Evolutionary conservation across 2,113 vertebrate species (phyloP).

Genomic region (Regulus satrapa): DNA sequence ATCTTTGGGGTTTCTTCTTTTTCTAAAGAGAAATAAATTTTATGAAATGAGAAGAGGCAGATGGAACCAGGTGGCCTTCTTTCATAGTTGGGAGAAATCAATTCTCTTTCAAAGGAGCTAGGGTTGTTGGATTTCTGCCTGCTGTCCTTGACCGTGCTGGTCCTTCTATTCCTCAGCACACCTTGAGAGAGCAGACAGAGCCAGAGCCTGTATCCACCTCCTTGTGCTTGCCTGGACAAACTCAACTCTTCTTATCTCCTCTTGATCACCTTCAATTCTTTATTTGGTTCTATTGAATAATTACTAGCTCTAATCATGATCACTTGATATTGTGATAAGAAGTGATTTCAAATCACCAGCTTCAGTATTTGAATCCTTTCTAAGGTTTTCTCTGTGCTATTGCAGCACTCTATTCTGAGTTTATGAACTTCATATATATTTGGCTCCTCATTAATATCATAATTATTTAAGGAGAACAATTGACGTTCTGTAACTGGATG

Average conservation of each 20-base stretch:
- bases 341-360: not conserved
- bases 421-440: not conserved
- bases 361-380: not conserved
- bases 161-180: not conserved
- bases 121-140: not conserved
- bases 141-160: accelerated
- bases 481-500: not conserved
- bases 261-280: not conserved
- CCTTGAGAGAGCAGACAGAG: not conserved
- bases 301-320: not conserved
- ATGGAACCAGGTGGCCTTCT: not conserved
- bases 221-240: not conserved
- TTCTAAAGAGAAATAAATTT: not conserved
- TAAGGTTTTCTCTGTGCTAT: not conserved
- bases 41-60: not conserved
- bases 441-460: not conserved
- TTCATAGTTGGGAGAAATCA: not conserved
- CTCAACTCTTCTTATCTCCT: not conserved
- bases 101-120: not conserved
- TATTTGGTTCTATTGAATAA: not conserved
- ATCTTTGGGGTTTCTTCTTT: not conserved
- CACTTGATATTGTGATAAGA: not conserved
- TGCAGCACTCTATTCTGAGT: not conserved
- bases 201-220: not conserved
- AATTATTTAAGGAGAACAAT: not conserved